phyloP scores from a whole-genome alignment of 1,140 invertebrate genomes.

The Ostrea edulis region DNA sequence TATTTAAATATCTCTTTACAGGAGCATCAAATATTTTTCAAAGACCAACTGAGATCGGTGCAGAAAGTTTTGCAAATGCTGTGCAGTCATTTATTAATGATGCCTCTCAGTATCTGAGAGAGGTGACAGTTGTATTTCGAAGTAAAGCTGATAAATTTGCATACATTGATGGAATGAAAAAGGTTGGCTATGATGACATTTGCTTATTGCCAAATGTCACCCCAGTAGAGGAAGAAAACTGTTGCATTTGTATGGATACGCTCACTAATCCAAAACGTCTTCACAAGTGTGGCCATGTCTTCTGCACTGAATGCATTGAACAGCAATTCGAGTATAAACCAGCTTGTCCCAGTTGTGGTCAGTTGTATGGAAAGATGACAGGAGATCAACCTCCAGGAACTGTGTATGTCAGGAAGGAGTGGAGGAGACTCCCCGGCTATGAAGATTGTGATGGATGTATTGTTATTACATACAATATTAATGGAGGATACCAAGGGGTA shows the following conservation, averaged over 20 bases:
- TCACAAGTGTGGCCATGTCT: slow-evolving; percentile 38
- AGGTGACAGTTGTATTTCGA: too few species aligned
- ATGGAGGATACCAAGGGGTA: slow-evolving; percentile 55
- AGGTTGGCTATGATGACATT: background rate
- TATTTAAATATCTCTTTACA: too few species aligned
- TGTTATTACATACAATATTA: slow-evolving; percentile 47
- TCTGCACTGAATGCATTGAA: slow-evolving; percentile 53
- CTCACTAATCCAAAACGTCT: slow-evolving; percentile 14
- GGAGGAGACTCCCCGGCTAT: slow-evolving; percentile 40
- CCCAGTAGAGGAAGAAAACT: background rate
- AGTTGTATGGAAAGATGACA: slow-evolving; percentile 51
- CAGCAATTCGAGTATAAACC: slow-evolving; percentile 53
- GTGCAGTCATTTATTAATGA: too few species aligned
- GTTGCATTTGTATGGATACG: slow-evolving; percentile 25
- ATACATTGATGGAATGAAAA: too few species aligned
- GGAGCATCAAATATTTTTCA: too few species aligned
- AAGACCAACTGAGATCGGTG: too few species aligned
- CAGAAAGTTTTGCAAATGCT: too few species aligned
- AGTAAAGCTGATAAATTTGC: too few species aligned
- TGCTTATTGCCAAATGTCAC: background rate
- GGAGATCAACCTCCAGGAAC: slow-evolving; percentile 59
- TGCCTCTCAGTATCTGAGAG: too few species aligned
- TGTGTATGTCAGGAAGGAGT: background rate
- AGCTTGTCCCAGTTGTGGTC: slow-evolving; percentile 58
- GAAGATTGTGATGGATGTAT: background rate